Conservation (phyloP, 2,888 invertebrate species). For the Pterostichus niger region DNA sequence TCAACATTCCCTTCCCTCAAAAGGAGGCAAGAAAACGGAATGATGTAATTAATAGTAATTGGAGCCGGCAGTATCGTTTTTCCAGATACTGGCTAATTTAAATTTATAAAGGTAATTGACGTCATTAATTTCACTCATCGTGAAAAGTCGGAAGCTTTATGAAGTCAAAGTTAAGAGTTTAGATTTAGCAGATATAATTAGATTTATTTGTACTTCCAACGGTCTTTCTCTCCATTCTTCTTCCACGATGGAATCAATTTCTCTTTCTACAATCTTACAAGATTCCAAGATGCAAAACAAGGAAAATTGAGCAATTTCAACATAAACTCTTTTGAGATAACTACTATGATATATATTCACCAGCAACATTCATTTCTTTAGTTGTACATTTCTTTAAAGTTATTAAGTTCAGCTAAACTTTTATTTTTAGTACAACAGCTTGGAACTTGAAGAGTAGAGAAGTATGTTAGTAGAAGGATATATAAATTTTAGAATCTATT, state of each 20-base stretch:
- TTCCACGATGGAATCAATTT: conserved; percentile 13
- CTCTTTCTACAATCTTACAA: conserved; percentile 3
- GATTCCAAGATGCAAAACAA: neutral
- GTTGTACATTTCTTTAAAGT: too few species aligned
- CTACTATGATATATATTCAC: too few species aligned
- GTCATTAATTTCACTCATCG: conserved; percentile 65
- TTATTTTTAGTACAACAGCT: too few species aligned
- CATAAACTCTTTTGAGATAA: too few species aligned
- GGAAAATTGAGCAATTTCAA: conserved; percentile 3
- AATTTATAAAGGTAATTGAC: conserved; percentile 65
- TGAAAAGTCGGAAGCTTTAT: conserved; percentile 62
- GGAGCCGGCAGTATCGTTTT: conserved; percentile 65
- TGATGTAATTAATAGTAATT: conserved; percentile 66
- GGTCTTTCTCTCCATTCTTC: conserved; percentile 27
- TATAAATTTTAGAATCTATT: too few species aligned
- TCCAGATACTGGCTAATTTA: conserved; percentile 65
- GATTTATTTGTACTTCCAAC: conserved; percentile 62
- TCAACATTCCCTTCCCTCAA: neutral
- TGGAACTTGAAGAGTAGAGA: too few species aligned
- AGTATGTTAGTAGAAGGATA: too few species aligned
- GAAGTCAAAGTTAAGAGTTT: conserved; percentile 65
- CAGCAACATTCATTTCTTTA: too few species aligned
- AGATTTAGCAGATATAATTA: conserved; percentile 64
- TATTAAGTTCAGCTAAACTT: too few species aligned
- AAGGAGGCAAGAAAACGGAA: conserved; percentile 45